Conservation (phyloP, 1,140 invertebrate genomes). For the Drosophila nigromelanica region DNA sequence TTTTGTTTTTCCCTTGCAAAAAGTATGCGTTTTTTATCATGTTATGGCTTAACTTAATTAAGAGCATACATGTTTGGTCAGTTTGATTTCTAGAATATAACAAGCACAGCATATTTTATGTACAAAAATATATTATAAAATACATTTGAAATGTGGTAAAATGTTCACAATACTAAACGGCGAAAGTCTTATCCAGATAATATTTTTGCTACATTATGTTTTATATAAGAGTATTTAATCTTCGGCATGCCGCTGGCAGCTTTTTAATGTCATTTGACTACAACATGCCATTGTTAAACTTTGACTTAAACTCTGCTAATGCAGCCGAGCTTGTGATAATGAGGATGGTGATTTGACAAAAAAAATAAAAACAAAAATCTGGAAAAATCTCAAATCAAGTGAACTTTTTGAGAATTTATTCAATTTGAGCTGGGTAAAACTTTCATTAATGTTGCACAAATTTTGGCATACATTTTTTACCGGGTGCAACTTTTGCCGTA, state of each 20-base stretch:
- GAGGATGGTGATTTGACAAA: too few species aligned
- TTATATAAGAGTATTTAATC: not conserved
- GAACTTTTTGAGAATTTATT: not conserved
- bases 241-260: not conserved
- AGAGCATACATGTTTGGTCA: too few species aligned
- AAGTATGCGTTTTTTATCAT: too few species aligned
- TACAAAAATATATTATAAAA: too few species aligned
- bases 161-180: too few species aligned
- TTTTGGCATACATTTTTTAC: constrained; percentile 24
- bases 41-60: too few species aligned
- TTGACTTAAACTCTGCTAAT: not conserved
- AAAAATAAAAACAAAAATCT: not conserved
- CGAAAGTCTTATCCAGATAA: too few species aligned
- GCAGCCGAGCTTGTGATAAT: not conserved
- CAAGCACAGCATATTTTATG: too few species aligned
- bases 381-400: constrained; percentile 3
- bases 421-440: constrained; percentile 12
- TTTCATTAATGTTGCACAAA: constrained; percentile 15
- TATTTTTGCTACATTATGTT: too few species aligned
- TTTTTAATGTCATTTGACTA: constrained; percentile 5
- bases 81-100: too few species aligned
- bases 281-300: constrained; percentile 7
- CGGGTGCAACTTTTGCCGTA: constrained; percentile 22
- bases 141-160: too few species aligned
- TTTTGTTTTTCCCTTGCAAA: not conserved